These are phyloP conservation scores for Phortica magna DNA, from an alignment of 2,888 invertebrate species.

Conservation along the genomic window DNA sequence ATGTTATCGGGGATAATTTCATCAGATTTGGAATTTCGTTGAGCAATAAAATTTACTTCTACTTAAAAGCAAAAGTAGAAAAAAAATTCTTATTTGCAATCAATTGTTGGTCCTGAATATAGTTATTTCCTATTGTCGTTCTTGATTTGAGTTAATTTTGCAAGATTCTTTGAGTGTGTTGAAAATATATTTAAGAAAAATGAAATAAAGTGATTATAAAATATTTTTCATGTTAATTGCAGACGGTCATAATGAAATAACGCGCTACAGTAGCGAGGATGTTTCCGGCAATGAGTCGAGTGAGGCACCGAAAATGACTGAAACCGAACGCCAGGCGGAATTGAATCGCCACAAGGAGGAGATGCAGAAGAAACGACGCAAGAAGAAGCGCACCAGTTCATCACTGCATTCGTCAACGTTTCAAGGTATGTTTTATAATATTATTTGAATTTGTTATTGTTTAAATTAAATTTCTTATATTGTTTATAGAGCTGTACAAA, in stretches of 20 bases:
- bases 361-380: constrained; percentile 91
- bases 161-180: background rate
- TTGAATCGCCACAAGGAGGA: constrained; percentile 90
- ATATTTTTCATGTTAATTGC: constrained; percentile 39
- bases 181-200: background rate
- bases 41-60: no score
- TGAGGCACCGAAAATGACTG: constrained; percentile 76
- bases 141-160: background rate
- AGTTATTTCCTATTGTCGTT: no score
- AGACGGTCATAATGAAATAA: constrained; percentile 75
- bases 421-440: constrained; percentile 82
- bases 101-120: no score
- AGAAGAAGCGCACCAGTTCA: constrained; percentile 94
- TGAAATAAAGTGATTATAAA: background rate
- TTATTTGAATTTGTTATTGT: background rate
- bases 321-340: constrained; percentile 79
- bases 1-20: no score
- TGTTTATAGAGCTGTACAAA: constrained; percentile 91
- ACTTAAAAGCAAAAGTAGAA: no score
- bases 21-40: no score
- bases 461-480: background rate
- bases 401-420: constrained; percentile 93
- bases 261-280: constrained; percentile 78
- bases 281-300: constrained; percentile 78
- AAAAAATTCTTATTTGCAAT: no score